A percentile compares a stretch with the other conserved stretches of the same genome.
Evolutionary conservation across 2,888 invertebrate species (phyloP).

Genomic region (Mythimna ferrago): DNA sequence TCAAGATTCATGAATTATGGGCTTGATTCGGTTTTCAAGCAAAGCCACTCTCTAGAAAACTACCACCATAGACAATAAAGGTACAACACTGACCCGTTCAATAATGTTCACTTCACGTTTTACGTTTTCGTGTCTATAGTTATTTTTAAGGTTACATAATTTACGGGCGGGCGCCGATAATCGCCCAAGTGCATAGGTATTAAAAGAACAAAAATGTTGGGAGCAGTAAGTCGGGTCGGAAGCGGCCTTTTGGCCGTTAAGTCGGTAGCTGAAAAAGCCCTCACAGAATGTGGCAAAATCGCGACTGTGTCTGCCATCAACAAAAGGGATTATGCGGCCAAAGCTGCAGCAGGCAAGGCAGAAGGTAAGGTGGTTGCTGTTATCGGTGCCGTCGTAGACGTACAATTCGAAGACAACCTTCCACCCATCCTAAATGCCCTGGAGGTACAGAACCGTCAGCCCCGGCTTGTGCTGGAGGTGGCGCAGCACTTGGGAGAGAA

Average conservation of each 20-base stretch:
- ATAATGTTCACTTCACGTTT: slow-evolving; percentile 47
- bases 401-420: slow-evolving; percentile 97
- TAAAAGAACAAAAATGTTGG: slow-evolving; percentile 89
- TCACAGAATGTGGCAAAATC: slow-evolving; percentile 91
- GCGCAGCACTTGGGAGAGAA: slow-evolving; percentile 98
- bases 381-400: slow-evolving; percentile 99
- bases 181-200: slow-evolving; percentile 75
- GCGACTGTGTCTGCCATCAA: slow-evolving; percentile 82
- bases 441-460: slow-evolving; percentile 96
- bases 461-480: slow-evolving; percentile 95
- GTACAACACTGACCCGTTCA: slow-evolving; percentile 39
- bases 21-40: not conserved
- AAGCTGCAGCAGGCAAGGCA: slow-evolving; percentile 74
- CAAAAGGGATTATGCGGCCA: slow-evolving; percentile 85
- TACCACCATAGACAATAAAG: slow-evolving; percentile 47
- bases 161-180: slow-evolving; percentile 76
- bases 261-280: slow-evolving; percentile 90
- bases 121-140: slow-evolving; percentile 61
- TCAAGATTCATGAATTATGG: not conserved
- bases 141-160: slow-evolving; percentile 85
- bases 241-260: slow-evolving; percentile 91
- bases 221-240: slow-evolving; percentile 91
- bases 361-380: slow-evolving; percentile 96
- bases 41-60: too few relatives aligned
- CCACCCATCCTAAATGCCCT: slow-evolving; percentile 99